A percentile compares a stretch with the other conserved stretches of the same genome.
phyloP scores from a whole-genome alignment of 2,888 invertebrate species.

The Drosophila leonis region DNA sequence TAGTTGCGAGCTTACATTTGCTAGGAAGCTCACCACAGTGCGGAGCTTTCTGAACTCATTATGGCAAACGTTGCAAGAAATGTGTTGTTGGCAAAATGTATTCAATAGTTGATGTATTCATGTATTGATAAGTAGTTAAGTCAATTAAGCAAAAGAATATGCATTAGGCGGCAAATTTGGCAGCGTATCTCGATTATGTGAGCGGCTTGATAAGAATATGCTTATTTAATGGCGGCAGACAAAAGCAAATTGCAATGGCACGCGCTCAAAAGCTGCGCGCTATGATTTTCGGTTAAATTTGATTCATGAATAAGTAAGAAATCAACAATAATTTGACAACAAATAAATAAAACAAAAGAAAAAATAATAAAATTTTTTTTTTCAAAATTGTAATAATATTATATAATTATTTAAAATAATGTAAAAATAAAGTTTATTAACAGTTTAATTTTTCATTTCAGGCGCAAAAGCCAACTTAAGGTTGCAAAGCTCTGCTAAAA shows the following conservation, averaged over 20 bases:
- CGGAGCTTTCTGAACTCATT: background rate
- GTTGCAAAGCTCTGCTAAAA: background rate
- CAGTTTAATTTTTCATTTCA: background rate
- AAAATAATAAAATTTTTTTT: too few species aligned
- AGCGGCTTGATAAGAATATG: background rate
- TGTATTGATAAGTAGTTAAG: background rate
- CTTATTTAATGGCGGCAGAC: background rate
- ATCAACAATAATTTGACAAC: too few species aligned
- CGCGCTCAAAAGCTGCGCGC: background rate
- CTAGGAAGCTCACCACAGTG: background rate
- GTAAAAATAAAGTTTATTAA: too few species aligned
- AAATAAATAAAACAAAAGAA: too few species aligned
- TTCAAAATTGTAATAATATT: too few species aligned
- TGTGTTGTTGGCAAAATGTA: background rate
- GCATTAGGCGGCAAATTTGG: background rate
- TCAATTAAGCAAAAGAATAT: background rate
- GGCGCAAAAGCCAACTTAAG: background rate
- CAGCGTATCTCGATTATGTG: background rate
- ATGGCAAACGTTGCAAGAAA: background rate
- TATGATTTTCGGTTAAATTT: background rate
- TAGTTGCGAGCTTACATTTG: slow-evolving; percentile 1
- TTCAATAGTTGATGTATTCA: background rate
- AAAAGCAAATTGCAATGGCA: background rate
- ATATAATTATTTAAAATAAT: background rate
- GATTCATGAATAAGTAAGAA: too few species aligned